Evolutionary conservation across 1,140 invertebrate species (phyloP).

Genomic region (Cepaea nemoralis): DNA sequence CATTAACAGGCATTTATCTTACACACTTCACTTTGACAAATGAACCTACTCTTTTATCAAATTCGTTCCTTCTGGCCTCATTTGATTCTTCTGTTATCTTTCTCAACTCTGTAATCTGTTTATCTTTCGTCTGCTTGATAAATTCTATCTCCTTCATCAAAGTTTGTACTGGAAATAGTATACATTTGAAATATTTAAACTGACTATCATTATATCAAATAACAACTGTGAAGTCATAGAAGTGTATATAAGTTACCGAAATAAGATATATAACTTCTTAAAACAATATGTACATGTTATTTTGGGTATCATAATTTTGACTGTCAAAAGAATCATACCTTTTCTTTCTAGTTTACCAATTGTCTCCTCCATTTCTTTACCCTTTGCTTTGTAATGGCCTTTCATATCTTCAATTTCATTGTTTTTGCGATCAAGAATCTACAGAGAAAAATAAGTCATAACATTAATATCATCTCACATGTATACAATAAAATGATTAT

Average conservation of each 20-base stretch:
- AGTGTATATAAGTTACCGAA: no score
- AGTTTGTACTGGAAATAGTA: conserved; percentile 60
- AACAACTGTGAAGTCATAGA: no score
- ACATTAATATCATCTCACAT: neutral
- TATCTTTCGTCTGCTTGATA: conserved; percentile 67
- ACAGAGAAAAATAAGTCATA: conserved; percentile 26
- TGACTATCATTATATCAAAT: no score
- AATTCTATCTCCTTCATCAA: conserved; percentile 64
- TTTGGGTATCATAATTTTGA: no score
- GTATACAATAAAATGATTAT: no score
- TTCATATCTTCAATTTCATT: conserved; percentile 71
- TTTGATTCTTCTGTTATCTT: conserved; percentile 66
- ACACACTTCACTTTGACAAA: neutral
- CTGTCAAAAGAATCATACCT: conserved; percentile 53
- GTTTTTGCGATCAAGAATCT: conserved; percentile 72
- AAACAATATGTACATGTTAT: no score
- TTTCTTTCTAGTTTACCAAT: conserved; percentile 69
- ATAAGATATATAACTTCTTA: no score
- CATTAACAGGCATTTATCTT: neutral
- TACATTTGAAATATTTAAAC: no score
- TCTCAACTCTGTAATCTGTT: conserved; percentile 67
- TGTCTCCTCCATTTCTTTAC: conserved; percentile 67
- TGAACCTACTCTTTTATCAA: conserved; percentile 65
- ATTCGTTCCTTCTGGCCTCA: conserved; percentile 62
- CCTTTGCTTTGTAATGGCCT: conserved; percentile 66